These are phyloP conservation scores for Eumerus sabulonum DNA, from an alignment of 2,888 invertebrate species.

Conservation along the genomic window DNA sequence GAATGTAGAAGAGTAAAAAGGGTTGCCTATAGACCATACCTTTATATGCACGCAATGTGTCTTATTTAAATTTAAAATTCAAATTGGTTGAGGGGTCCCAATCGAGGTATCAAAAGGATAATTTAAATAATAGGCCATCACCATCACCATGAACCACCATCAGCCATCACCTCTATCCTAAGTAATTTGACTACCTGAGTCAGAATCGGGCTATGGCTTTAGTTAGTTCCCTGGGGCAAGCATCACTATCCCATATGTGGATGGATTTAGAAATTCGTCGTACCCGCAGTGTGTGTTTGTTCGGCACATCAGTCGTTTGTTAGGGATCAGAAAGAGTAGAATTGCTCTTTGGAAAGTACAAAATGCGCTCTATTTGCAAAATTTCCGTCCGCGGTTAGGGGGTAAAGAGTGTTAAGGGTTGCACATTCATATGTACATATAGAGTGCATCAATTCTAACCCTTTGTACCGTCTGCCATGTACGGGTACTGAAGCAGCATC, in stretches of 20 bases:
- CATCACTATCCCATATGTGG: constrained; percentile 17
- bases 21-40: constrained; percentile 46
- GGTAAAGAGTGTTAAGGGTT: constrained; percentile 60
- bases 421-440: constrained; percentile 38
- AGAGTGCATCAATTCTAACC: constrained; percentile 55
- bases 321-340: constrained; percentile 45
- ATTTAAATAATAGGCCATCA: constrained; percentile 69
- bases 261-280: neutral
- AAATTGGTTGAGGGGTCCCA: constrained; percentile 60
- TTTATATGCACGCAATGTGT: constrained; percentile 36
- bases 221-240: constrained; percentile 52
- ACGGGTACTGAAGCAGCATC: neutral
- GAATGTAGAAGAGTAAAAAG: constrained; percentile 69
- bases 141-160: constrained; percentile 28
- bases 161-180: constrained; percentile 51
- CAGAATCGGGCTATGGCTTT: neutral
- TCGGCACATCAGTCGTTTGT: constrained; percentile 17
- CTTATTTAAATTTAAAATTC: constrained; percentile 66
- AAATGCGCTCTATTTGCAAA: constrained; percentile 62
- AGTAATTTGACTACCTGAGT: constrained; percentile 57
- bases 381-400: constrained; percentile 60
- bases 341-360: constrained; percentile 22
- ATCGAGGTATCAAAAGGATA: constrained; percentile 56
- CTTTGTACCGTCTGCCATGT: neutral
- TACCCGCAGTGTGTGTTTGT: constrained; percentile 29